Evolutionary conservation across 2,888 invertebrate genomes (phyloP), one percentile per base, ranked within the genome.

Genomic region (Junonia oenone): DNA sequence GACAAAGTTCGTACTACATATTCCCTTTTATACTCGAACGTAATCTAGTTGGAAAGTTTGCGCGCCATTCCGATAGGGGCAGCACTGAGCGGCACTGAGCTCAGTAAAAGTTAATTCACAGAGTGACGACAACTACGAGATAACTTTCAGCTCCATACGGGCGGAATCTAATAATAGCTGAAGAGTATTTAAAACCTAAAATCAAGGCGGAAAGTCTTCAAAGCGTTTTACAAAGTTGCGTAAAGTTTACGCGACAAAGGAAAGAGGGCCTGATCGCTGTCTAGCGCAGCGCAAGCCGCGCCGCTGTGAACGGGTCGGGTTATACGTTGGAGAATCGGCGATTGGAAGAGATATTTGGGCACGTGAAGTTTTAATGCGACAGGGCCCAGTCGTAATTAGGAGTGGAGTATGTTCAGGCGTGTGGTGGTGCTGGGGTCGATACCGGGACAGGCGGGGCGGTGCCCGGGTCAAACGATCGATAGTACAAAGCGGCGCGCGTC

Each of bases 341-440:
- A 26, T 43, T 43, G 26, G 26, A 26, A 13, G 13, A 13, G 6
- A 13, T 43, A 19, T 26, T 43, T 43, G 26, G 43, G 29, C 14
- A 37, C 27, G 27, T 46, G 26, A 46, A 52, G 45, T 46, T 46
- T 52, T 46, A 52, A 45, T 52, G 37, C 29, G 52, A 52, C 52
- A 45, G 46, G 46, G 46, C 52, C 37, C 13, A 13, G 17, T 15
- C 17, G 45, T 17, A 35, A 37, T 46, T 52, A 37, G 17, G 43
- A 43, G 19, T 47, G n/a, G 29, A 29, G 14, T 29, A 37, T 22
- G 31, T 38, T 40, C 4, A n/a, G 47, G 14, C 6, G 35, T 78
- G 80, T 81, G 84, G 76, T 75, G 79, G 79, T 78, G 76, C 79
- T 78, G 70, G 74, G 85, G 81, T 85, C 83, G 86, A 85, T 74